These are phyloP conservation scores for Hyles euphorbiae DNA, from an alignment of 1,140 invertebrate species.

Conservation along the genomic window DNA sequence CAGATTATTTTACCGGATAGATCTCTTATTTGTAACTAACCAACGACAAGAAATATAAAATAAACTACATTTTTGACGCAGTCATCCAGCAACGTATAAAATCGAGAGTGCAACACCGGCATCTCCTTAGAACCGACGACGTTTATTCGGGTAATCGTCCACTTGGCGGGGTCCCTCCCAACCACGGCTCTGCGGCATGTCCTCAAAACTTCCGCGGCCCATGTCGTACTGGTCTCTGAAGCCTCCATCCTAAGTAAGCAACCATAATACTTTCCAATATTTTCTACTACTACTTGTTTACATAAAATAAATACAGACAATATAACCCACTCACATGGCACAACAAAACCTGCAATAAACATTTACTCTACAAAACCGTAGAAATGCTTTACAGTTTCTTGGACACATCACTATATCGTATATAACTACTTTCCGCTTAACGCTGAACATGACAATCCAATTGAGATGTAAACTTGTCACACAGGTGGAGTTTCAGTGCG, in stretches of 20 bases:
- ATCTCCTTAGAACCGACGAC: conserved; percentile 60
- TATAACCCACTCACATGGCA: too few relatives aligned
- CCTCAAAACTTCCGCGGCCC: conserved; percentile 61
- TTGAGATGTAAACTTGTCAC: too few relatives aligned
- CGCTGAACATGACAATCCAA: too few relatives aligned
- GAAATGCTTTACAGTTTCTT: too few relatives aligned
- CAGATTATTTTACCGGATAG: not conserved
- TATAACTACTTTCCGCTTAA: too few relatives aligned
- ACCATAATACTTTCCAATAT: conserved; percentile 65
- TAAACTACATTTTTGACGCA: not conserved
- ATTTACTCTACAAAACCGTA: too few relatives aligned
- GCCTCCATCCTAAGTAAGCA: conserved; percentile 72
- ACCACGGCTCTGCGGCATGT: conserved; percentile 61
- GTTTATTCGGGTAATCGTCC: conserved; percentile 73
- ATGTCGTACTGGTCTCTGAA: conserved; percentile 72
- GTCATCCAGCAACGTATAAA: not conserved
- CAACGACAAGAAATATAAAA: conserved; percentile 14
- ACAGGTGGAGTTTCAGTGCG: too few relatives aligned
- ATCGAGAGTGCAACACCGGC: not conserved
- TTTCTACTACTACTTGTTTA: not conserved
- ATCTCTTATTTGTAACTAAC: conserved; percentile 25
- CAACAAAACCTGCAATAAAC: too few relatives aligned
- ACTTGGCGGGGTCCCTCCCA: conserved; percentile 66
- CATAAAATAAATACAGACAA: too few relatives aligned
- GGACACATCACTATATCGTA: too few relatives aligned